Evolutionary conservation across 2,113 vertebrate species (phyloP).

Genomic region (Rousettus leschenaultii): DNA sequence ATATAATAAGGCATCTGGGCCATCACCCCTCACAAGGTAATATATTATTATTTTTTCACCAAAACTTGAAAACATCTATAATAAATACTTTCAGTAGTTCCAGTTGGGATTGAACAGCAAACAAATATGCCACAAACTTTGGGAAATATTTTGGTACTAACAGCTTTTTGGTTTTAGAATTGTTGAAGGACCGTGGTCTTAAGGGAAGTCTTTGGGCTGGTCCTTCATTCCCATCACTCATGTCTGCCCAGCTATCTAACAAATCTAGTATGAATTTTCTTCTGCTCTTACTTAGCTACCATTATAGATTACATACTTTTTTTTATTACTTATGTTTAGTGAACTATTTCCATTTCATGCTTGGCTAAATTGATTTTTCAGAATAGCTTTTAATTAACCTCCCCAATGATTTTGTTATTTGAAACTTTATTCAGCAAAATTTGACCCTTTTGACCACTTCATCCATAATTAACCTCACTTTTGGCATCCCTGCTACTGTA

Average conservation of each 20-base stretch:
- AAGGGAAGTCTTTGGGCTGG: no score
- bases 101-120: background rate
- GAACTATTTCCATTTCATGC: background rate
- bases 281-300: background rate
- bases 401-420: slow-evolving; percentile 17
- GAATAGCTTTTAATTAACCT: slow-evolving; percentile 31
- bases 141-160: background rate
- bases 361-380: slow-evolving; percentile 5
- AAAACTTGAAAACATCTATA: background rate
- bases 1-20: background rate
- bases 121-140: background rate
- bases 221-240: no score
- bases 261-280: background rate
- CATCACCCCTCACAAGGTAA: background rate
- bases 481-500: background rate
- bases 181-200: background rate
- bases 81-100: background rate
- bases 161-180: background rate
- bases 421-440: background rate
- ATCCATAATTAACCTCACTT: slow-evolving; percentile 4
- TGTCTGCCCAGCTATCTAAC: no score
- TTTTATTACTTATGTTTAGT: background rate
- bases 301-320: background rate
- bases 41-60: background rate
- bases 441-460: background rate